These are phyloP conservation scores for Galleria mellonella DNA, from an alignment of 1,140 invertebrate species.

Conservation along the genomic window DNA sequence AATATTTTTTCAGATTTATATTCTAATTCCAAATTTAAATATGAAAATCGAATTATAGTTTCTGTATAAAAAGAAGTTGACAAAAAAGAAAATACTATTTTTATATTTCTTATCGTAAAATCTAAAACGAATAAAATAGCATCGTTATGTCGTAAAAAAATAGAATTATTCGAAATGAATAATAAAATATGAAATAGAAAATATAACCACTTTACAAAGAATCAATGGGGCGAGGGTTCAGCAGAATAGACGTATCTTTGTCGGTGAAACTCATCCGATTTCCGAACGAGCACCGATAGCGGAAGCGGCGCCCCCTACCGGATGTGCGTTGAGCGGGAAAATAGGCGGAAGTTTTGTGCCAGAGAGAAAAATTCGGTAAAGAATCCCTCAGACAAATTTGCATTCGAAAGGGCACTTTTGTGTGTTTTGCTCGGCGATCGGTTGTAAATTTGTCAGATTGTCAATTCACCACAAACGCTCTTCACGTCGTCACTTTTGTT, in stretches of 20 bases:
- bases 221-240: slow-evolving; percentile 39
- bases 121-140: not conserved
- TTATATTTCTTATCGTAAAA: no score
- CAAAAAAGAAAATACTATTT: no score
- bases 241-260: slow-evolving; percentile 31
- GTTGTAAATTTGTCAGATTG: slow-evolving; percentile 66
- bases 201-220: slow-evolving; percentile 43
- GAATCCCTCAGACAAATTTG: slow-evolving; percentile 56
- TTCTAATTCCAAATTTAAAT: no score
- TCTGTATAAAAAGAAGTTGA: no score
- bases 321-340: slow-evolving; percentile 64
- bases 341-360: slow-evolving; percentile 59
- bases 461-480: slow-evolving; percentile 44
- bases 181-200: slow-evolving; percentile 41
- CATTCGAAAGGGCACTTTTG: slow-evolving; percentile 64
- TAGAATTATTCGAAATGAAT: slow-evolving; percentile 30
- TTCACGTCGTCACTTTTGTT: slow-evolving; percentile 53
- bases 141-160: slow-evolving; percentile 8
- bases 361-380: slow-evolving; percentile 46
- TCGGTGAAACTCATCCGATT: slow-evolving; percentile 46
- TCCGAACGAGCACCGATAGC: slow-evolving; percentile 40
- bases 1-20: no score
- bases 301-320: slow-evolving; percentile 40
- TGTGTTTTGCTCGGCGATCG: slow-evolving; percentile 42
- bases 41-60: no score